Evolutionary conservation across 2,888 invertebrate genomes (phyloP).

Genomic region (Ormyrus labotus): DNA sequence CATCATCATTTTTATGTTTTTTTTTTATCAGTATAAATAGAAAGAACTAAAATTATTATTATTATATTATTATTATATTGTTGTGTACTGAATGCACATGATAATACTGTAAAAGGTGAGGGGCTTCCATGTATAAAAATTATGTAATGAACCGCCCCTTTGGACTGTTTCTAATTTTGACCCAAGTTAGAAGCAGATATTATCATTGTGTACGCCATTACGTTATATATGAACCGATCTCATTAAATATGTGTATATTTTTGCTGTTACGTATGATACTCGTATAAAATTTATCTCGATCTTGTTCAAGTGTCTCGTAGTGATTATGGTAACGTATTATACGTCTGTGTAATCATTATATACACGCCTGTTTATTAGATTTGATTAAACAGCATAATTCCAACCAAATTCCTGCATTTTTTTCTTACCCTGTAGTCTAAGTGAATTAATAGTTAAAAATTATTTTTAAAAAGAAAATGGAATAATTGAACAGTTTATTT

Average conservation of each 20-base stretch:
- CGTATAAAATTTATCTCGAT: slow-evolving; percentile 45
- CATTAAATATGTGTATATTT: slow-evolving; percentile 55
- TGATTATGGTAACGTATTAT: slow-evolving; percentile 63
- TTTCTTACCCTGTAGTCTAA: slow-evolving; percentile 1
- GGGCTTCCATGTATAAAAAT: slow-evolving; percentile 18
- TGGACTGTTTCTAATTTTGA: slow-evolving; percentile 2
- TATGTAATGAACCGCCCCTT: neutral
- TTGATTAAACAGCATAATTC: slow-evolving; percentile 62
- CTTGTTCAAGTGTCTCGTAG: slow-evolving; percentile 63
- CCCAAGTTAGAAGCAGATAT: slow-evolving; percentile 13
- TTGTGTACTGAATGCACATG: neutral
- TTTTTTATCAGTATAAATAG: neutral
- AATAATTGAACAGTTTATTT: too few species aligned
- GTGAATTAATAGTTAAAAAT: too few species aligned
- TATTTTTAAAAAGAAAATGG: too few species aligned
- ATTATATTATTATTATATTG: slow-evolving; percentile 34
- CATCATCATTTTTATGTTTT: slow-evolving; percentile 52
- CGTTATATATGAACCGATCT: slow-evolving; percentile 60
- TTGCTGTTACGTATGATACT: slow-evolving; percentile 36
- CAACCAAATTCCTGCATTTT: slow-evolving; percentile 25
- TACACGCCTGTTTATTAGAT: slow-evolving; percentile 62
- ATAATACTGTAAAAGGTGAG: neutral
- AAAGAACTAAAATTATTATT: slow-evolving; percentile 10
- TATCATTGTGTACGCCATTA: slow-evolving; percentile 28
- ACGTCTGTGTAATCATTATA: slow-evolving; percentile 62